Evolutionary conservation across 2,113 vertebrate genomes (phyloP).

Genomic region (Arizona elegans): DNA sequence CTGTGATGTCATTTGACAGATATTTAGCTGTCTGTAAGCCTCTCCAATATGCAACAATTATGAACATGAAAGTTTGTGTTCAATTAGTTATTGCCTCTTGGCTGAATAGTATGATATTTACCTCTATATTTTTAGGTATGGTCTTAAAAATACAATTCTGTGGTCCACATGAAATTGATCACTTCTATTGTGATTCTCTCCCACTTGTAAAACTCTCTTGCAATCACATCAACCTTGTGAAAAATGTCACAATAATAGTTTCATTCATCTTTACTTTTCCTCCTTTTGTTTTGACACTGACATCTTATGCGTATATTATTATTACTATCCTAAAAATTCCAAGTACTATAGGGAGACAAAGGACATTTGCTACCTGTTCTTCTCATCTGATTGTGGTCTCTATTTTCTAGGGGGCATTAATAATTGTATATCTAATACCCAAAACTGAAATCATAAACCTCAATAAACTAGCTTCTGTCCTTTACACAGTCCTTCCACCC

Average conservation of each 20-base stretch:
- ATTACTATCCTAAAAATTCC: slow-evolving; percentile 11
- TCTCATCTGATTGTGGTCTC: slow-evolving; percentile 29
- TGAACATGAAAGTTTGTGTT: slow-evolving; percentile 14
- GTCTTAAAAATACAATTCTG: slow-evolving; percentile 18
- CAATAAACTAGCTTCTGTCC: slow-evolving; percentile 38
- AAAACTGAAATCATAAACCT: background rate
- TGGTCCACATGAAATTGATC: slow-evolving; percentile 10
- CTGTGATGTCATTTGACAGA: slow-evolving; percentile 34
- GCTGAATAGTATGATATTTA: background rate
- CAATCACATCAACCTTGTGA: background rate
- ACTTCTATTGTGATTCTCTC: slow-evolving; percentile 2
- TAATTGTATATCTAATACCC: slow-evolving; percentile 30
- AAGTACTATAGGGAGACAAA: slow-evolving; percentile 31
- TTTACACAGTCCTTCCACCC: slow-evolving; percentile 51
- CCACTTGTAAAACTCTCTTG: slow-evolving; percentile 27
- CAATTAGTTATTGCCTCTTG: slow-evolving; percentile 30
- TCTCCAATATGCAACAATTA: slow-evolving; percentile 13
- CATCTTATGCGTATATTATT: slow-evolving; percentile 21
- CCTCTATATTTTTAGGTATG: slow-evolving; percentile 33
- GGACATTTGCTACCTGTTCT: slow-evolving; percentile 53
- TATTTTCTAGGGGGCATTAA: background rate
- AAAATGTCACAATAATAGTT: slow-evolving; percentile 17
- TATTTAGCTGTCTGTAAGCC: slow-evolving; percentile 30
- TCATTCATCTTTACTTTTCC: background rate
- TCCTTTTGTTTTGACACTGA: slow-evolving; percentile 5